phyloP scores from a whole-genome alignment of 2,888 invertebrate species.

The Philopedon plagiatum region DNA sequence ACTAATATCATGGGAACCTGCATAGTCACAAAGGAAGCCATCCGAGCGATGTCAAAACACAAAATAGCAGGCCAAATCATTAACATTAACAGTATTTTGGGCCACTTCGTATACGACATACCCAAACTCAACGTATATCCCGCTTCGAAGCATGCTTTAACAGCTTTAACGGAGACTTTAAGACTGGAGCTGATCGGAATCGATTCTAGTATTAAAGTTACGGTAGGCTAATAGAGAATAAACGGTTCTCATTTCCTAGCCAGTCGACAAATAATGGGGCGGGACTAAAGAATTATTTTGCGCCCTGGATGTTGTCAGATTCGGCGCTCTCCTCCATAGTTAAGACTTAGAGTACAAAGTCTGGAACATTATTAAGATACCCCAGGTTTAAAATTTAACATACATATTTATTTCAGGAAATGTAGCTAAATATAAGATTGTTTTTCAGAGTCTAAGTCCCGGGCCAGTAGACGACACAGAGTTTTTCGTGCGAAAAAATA shows the following conservation, averaged over 20 bases:
- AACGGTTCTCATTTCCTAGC: too few species aligned
- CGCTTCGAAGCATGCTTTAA: constrained; percentile 52
- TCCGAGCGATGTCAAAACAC: constrained; percentile 57
- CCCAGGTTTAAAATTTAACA: too few species aligned
- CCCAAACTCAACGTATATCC: constrained; percentile 51
- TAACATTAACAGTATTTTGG: constrained; percentile 60
- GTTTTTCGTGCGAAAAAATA: constrained; percentile 30
- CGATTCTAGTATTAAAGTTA: constrained; percentile 51
- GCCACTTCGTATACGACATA: constrained; percentile 56
- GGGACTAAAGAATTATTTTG: too few species aligned
- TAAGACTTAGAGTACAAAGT: too few species aligned
- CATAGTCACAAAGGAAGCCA: constrained; percentile 59
- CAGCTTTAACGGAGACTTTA: constrained; percentile 51
- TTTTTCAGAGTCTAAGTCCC: constrained; percentile 50
- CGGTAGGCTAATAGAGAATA: too few species aligned
- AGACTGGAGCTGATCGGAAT: constrained; percentile 46
- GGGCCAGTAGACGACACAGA: constrained; percentile 51
- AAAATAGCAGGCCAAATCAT: constrained; percentile 60
- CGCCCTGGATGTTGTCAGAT: too few species aligned
- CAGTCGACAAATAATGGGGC: too few species aligned
- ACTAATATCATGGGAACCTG: constrained; percentile 54
- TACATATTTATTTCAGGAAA: too few species aligned
- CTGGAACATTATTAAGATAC: too few species aligned
- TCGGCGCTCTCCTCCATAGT: too few species aligned
- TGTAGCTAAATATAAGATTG: too few species aligned